Base-by-base conservation (phyloP, 2,797 vertebrate genomes). In the Phrynocephalus forsythii region DNA sequence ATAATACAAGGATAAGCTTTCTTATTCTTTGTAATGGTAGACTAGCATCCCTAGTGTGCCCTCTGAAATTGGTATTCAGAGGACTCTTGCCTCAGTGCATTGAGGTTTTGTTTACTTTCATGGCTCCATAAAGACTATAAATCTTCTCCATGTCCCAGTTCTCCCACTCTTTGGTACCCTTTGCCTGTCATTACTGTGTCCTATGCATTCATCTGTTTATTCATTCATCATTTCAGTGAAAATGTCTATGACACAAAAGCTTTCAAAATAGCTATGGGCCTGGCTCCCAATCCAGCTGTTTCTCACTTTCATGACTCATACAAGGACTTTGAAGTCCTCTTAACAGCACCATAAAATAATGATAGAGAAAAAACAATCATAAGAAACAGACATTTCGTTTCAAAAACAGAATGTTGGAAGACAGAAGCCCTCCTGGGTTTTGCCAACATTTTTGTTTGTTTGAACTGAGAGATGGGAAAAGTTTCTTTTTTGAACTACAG, bases 271-370 rank as follows among this genome's bases (percentile, higher is more conserved):
- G 77, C 77, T 38, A 9, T 30, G 16, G 69, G 68, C 11, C 30
- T 50, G 75, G 26, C 13, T 26, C 5, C 18, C 33, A n/a, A 8
- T 86, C 52, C 73, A 73, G 33, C 85, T 95, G 90, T 91, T 94
- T 92, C 91, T 92, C 91, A 89, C 91, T 92, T 92, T 90, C 0
- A 1, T 90, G 15, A 89, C 86, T 50, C 82, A 84, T 90, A 86
- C 88, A 66, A 91, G 90, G 86, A 50, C 82, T 90, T 90, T 83
- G 79, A 0, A 84, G 20, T 28, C 33, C 60, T 90, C 22, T 80
- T 84, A 73, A 0, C 48, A 33, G 89, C 90, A 88, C 88, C 66
- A 1, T 84, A 20, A 75, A 24, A 60, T 86, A 82, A 1, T 68
- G 30, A 0, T 87, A 86, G 10, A 22, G 66, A 75, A 50, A n/a